These are phyloP conservation scores for Scatophagus argus DNA, from an alignment of 2,113 vertebrate genomes.

Conservation along the genomic window DNA sequence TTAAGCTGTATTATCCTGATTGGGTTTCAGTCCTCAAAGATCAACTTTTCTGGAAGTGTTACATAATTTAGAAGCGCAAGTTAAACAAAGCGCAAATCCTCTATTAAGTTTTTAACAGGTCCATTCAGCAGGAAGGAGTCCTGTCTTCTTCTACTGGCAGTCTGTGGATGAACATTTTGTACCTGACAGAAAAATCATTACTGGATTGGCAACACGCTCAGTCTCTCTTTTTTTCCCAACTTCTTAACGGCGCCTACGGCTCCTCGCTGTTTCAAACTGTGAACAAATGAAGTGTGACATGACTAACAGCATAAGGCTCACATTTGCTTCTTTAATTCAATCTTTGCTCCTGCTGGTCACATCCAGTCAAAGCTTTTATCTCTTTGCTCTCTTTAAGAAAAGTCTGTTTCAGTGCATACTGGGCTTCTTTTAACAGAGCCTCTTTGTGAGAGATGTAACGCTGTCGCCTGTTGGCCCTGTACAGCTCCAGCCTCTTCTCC, in stretches of 20 bases:
- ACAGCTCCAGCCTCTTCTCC: slow-evolving; percentile 84
- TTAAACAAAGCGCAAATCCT: slow-evolving; percentile 38
- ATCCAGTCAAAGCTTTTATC: slow-evolving; percentile 7
- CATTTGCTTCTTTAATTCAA: slow-evolving; percentile 22
- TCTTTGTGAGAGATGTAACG: slow-evolving; percentile 85
- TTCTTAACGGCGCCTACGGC: background rate
- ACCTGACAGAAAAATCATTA: background rate
- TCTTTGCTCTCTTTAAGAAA: slow-evolving; percentile 8
- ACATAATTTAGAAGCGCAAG: slow-evolving; percentile 40
- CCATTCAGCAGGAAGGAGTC: slow-evolving; percentile 9
- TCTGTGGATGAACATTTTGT: background rate
- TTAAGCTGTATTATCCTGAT: slow-evolving; percentile 18
- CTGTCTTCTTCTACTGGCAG: background rate
- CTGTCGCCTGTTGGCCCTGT: slow-evolving; percentile 85
- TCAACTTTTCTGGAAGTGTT: slow-evolving; percentile 30
- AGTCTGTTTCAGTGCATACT: background rate
- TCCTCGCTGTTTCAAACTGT: slow-evolving; percentile 22
- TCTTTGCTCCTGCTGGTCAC: slow-evolving; percentile 7
- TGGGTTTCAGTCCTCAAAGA: slow-evolving; percentile 42
- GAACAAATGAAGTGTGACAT: slow-evolving; percentile 5
- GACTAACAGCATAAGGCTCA: background rate
- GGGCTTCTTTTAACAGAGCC: slow-evolving; percentile 42
- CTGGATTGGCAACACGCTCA: background rate
- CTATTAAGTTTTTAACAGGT: slow-evolving; percentile 49
- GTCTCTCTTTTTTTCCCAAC: background rate